These are phyloP conservation scores for Drosophila testacea DNA, from an alignment of 2,888 invertebrate genomes.

Conservation along the genomic window DNA sequence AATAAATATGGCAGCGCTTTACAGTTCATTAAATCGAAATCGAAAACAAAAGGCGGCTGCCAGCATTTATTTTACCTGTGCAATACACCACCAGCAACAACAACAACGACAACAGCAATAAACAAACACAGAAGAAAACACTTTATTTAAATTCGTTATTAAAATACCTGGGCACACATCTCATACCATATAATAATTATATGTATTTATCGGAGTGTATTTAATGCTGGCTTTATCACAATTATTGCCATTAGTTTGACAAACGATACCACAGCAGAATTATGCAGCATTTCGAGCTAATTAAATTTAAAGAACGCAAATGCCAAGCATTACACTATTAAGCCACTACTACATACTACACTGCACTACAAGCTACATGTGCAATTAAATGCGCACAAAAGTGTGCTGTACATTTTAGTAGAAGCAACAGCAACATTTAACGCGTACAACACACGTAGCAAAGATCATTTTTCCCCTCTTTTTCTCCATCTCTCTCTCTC, in stretches of 20 bases:
- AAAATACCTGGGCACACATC: conserved; percentile 34
- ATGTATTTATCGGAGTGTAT: conserved; percentile 31
- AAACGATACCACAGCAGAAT: conserved; percentile 54
- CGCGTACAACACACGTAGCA: conserved; percentile 31
- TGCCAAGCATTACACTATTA: conserved; percentile 11
- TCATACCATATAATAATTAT: conserved; percentile 1
- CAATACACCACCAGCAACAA: conserved; percentile 28
- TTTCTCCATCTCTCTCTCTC: background rate
- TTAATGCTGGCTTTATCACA: conserved; percentile 79
- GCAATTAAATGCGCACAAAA: conserved; percentile 50
- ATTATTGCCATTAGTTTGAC: conserved; percentile 77
- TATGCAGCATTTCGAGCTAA: conserved; percentile 67
- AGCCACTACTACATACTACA: background rate
- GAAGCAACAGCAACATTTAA: conserved; percentile 10
- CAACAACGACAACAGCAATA: conserved; percentile 11
- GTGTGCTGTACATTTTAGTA: conserved; percentile 8
- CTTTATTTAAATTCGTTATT: conserved; percentile 49
- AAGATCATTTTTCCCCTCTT: conserved; percentile 3
- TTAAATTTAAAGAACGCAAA: conserved; percentile 69
- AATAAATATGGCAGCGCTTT: conserved; percentile 78
- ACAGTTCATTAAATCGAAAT: conserved; percentile 77
- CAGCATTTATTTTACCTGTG: conserved; percentile 66
- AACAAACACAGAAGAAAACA: conserved; percentile 43
- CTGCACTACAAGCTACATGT: conserved; percentile 8
- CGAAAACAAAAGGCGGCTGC: conserved; percentile 68